Base-by-base conservation (phyloP, 1,140 invertebrate species). In the Chlorops oryzae region DNA sequence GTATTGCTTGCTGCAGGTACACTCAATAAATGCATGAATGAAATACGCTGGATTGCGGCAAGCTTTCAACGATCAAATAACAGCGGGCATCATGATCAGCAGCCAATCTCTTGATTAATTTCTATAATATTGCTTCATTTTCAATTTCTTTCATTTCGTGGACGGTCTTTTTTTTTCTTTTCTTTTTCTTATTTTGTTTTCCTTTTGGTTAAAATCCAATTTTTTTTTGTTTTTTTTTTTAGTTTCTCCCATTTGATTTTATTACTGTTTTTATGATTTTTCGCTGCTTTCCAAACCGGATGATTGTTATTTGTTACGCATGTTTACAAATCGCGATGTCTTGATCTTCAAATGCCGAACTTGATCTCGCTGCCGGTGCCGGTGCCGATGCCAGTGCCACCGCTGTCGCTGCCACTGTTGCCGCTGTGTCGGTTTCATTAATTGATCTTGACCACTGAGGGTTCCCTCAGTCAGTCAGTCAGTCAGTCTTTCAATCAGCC, bases 251-350 rank as follows among this genome's bases (percentile, higher is more conserved):
- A 32, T 32, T 7, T 32, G 7, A n/a, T 17, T 6, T 17, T 17
- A 38, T 41, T 18, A 13, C 17, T 21, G 21, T 18, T 18, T 22
- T 7, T 9, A 21, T 6, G 23, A 9, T n/a, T 9, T 39, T 13
- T 39, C 17, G 9, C 17, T 39, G 18, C 9, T 39, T 7, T 9
- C 18, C 18, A 10, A 9, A 49, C 47, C 47, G 47, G 47, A 49
- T 39, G 47, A 40, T 49, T 22, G 37, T 49, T 41, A 51, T 51
- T 51, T 44, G 49, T 27, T 51, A 51, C 49, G 49, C 49, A 45
- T 44, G 49, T 51, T 39, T 32, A 41, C 47, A 50, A 50, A 50
- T 41, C 15, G 37, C 35, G 40, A 48, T 15, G 37, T 42, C 39
- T 50, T 28, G 47, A 48, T 28, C 44, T 17, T 0, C 18, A 23